Evolutionary conservation across 2,888 invertebrate genomes (phyloP).

Genomic region (Podabrus alpinus): DNA sequence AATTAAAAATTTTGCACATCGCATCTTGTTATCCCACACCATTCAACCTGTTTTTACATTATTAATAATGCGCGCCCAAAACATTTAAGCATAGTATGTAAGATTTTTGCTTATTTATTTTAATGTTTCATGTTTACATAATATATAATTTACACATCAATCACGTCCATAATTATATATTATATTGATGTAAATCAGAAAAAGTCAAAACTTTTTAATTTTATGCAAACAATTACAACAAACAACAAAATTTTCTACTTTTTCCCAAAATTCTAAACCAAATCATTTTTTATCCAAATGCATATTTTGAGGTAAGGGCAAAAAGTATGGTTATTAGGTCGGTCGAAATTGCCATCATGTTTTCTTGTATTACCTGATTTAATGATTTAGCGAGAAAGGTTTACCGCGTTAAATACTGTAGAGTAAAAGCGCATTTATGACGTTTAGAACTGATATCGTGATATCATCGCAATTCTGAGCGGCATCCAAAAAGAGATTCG

Average conservation of each 20-base stretch:
- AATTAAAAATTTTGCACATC: not conserved
- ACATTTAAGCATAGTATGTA: not conserved
- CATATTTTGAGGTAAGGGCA: not conserved
- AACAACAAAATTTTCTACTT: not conserved
- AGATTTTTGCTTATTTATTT: not conserved
- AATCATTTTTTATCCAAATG: not conserved
- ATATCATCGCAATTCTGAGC: constrained; percentile 38
- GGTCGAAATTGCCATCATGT: not conserved
- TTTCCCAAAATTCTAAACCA: not conserved
- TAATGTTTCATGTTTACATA: not conserved
- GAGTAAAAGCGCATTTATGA: constrained; percentile 22
- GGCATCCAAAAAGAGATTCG: constrained; percentile 41
- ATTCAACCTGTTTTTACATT: not conserved
- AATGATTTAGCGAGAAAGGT: not conserved
- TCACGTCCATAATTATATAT: not conserved
- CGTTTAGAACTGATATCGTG: constrained; percentile 35
- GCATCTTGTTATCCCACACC: not conserved
- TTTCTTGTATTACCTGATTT: not conserved
- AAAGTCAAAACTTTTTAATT: not conserved
- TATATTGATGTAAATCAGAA: not conserved
- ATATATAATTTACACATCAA: not conserved
- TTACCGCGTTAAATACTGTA: constrained; percentile 2
- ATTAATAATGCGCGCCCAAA: not conserved
- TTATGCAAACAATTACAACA: not conserved
- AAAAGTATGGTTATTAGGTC: not conserved